Evolutionary conservation across 2,888 invertebrate genomes (phyloP).

Genomic region (Cepaea hortensis): DNA sequence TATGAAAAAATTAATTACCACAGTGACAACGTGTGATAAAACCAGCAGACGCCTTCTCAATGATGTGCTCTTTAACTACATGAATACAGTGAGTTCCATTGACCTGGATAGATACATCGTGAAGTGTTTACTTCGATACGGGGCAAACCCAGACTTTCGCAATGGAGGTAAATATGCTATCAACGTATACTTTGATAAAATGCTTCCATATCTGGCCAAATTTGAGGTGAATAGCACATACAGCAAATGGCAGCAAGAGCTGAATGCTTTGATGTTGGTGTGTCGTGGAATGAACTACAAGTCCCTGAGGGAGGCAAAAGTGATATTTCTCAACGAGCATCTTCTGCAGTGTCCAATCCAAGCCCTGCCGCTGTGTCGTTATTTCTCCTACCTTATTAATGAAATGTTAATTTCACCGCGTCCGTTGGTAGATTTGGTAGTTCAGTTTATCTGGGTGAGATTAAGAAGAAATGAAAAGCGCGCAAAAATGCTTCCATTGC

Average conservation of each 20-base stretch:
- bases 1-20: conserved; percentile 43
- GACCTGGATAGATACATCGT: conserved; percentile 41
- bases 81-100: conserved; percentile 6
- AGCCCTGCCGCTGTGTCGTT: conserved; percentile 39
- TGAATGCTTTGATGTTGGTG: conserved; percentile 25
- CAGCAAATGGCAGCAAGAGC: conserved; percentile 23
- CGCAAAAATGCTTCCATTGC: conserved; percentile 15
- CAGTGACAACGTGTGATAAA: conserved; percentile 22
- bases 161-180: conserved; percentile 32
- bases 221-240: conserved; percentile 31
- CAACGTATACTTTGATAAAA: conserved; percentile 41
- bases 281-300: conserved; percentile 31
- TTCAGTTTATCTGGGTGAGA: conserved; percentile 23
- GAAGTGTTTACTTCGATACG: conserved; percentile 30
- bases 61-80: conserved; percentile 41
- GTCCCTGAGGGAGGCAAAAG: conserved; percentile 38
- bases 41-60: conserved; percentile 32
- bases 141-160: conserved; percentile 38
- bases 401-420: conserved; percentile 31
- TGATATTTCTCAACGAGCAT: conserved; percentile 42
- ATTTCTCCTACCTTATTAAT: conserved; percentile 34
- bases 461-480: conserved; percentile 28
- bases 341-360: conserved; percentile 41
- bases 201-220: conserved; percentile 41
- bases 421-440: conserved; percentile 4